phyloP scores from a whole-genome alignment of 2,888 invertebrate species.

The Drosophila neonasuta region DNA sequence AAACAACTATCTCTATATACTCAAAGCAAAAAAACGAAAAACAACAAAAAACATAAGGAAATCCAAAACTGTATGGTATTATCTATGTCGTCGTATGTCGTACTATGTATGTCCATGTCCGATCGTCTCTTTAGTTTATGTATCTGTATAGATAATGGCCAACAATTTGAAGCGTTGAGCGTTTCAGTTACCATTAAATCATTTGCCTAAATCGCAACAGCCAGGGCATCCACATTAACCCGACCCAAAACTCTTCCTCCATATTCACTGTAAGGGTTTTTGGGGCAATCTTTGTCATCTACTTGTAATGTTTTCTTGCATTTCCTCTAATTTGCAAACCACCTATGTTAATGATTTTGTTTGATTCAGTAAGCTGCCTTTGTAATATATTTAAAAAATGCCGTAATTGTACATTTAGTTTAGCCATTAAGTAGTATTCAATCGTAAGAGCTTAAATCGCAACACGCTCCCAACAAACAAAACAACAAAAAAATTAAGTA shows the following conservation, averaged over 20 bases:
- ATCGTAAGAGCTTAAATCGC: conserved; percentile 69
- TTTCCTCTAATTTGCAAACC: conserved; percentile 56
- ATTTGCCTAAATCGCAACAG: neutral
- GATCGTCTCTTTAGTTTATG: conserved; percentile 43
- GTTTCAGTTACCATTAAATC: conserved; percentile 29
- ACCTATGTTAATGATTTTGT: conserved; percentile 23
- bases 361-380: conserved; percentile 65
- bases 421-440: conserved; percentile 54
- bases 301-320: conserved; percentile 35
- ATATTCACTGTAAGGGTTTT: conserved; percentile 49
- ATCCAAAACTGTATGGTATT: conserved; percentile 68
- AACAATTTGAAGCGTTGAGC: conserved; percentile 54
- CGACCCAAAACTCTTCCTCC: conserved; percentile 23
- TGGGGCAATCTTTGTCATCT: conserved; percentile 39
- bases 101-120: conserved; percentile 43
- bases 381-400: conserved; percentile 69
- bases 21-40: conserved; percentile 46
- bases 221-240: neutral
- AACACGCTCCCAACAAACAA: conserved; percentile 53
- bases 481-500: conserved; percentile 17
- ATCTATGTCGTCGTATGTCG: conserved; percentile 57
- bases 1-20: conserved; percentile 69
- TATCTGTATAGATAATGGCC: conserved; percentile 11
- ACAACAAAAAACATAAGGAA: conserved; percentile 29
- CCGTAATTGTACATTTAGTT: conserved; percentile 60